phyloP scores from a whole-genome alignment of 2,113 vertebrate species.

The Chamaetylas fuelleborni region DNA sequence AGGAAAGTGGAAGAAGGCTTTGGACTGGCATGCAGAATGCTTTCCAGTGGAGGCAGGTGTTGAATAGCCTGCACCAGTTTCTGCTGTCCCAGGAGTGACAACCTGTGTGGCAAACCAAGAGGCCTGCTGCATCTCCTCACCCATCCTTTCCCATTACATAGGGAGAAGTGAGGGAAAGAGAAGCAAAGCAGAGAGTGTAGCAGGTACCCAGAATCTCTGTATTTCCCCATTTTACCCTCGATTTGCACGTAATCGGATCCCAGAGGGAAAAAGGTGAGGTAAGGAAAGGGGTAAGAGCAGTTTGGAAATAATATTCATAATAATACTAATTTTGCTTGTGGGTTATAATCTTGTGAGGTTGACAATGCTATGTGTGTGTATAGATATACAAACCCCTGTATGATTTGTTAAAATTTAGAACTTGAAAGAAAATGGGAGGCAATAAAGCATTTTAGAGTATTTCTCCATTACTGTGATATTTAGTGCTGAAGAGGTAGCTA shows the following conservation, averaged over 20 bases:
- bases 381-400: too few relatives aligned
- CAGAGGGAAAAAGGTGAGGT: neutral
- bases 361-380: fast-evolving
- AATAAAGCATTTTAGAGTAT: neutral
- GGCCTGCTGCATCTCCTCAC: neutral
- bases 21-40: neutral
- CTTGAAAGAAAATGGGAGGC: neutral
- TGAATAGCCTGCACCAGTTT: neutral
- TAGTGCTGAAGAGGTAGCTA: neutral
- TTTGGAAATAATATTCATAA: neutral
- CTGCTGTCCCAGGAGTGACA: neutral
- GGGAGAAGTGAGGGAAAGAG: neutral
- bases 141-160: neutral
- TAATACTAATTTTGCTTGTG: neutral
- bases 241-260: neutral
- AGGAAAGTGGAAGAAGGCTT: conserved; percentile 13
- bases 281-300: neutral
- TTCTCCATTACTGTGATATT: neutral
- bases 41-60: conserved; percentile 35
- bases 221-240: neutral
- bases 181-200: neutral
- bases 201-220: neutral
- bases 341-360: neutral
- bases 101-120: neutral
- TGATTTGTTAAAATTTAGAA: neutral